Evolutionary conservation across 37 sponge, comb jelly and placozoan species (phyloP).

Genomic region (Mnemiopsis leidyi): DNA sequence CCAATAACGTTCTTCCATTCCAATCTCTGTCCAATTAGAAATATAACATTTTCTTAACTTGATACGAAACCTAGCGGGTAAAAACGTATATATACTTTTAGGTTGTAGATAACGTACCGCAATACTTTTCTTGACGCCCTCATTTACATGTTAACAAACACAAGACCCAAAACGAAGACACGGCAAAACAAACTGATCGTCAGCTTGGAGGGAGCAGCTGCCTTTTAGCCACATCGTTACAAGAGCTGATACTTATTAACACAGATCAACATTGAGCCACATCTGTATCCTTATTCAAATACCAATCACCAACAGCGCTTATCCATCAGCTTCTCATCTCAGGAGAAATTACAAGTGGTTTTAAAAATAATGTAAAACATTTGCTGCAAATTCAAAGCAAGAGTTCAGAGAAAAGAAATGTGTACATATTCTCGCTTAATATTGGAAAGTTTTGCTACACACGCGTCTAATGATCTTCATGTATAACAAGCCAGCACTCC

Average conservation of each 20-base stretch:
- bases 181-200: background rate
- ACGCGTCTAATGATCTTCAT: background rate
- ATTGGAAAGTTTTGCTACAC: background rate
- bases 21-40: background rate
- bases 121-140: background rate
- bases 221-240: background rate
- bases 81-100: constrained; percentile 1
- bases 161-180: background rate
- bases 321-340: background rate
- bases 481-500: background rate
- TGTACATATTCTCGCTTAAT: background rate
- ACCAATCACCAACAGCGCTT: background rate
- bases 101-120: background rate
- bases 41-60: background rate
- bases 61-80: constrained; percentile 28
- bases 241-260: background rate
- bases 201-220: background rate
- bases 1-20: constrained; percentile 14
- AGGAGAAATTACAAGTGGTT: background rate
- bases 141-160: background rate
- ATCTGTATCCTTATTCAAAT: background rate
- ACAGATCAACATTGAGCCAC: background rate
- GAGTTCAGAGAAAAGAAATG: background rate
- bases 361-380: background rate
- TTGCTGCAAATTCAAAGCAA: background rate